phyloP scores from a whole-genome alignment of 2,888 invertebrate species.

The Temnothorax ravouxi region DNA sequence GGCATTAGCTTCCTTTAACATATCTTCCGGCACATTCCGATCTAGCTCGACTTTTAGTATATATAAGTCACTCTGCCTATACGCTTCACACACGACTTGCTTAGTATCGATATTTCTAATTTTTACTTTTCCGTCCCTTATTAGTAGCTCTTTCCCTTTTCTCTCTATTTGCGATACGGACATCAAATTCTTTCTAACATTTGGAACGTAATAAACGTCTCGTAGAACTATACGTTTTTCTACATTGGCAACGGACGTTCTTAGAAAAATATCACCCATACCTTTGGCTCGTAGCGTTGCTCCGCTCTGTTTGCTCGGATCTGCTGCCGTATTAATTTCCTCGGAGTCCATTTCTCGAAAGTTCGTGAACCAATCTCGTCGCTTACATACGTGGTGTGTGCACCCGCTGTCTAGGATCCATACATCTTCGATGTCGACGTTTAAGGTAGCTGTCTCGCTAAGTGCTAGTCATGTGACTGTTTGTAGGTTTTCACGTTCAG shows the following conservation, averaged over 20 bases:
- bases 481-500: too few relatives aligned
- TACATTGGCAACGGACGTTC: neutral
- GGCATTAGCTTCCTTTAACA: neutral
- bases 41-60: neutral
- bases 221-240: neutral
- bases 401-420: slow-evolving; percentile 37
- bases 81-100: neutral
- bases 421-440: neutral
- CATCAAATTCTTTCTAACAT: slow-evolving; percentile 15
- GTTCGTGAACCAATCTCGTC: slow-evolving; percentile 35
- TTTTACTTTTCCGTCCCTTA: slow-evolving; percentile 11
- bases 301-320: slow-evolving; percentile 19
- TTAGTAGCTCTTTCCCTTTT: neutral
- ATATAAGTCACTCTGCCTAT: slow-evolving; percentile 4
- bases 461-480: too few relatives aligned
- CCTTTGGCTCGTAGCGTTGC: slow-evolving; percentile 16
- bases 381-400: slow-evolving; percentile 39
- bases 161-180: slow-evolving; percentile 25
- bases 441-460: too few relatives aligned
- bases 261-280: slow-evolving; percentile 13
- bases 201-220: slow-evolving; percentile 16
- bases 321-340: slow-evolving; percentile 39
- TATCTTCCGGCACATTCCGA: neutral
- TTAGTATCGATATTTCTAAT: neutral
- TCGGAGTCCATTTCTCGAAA: slow-evolving; percentile 19